Percentiles rank a stretch among this genome's conserved stretches.
Conservation (phyloP, 1,140 invertebrate genomes). For the Lucilia cuprina region DNA sequence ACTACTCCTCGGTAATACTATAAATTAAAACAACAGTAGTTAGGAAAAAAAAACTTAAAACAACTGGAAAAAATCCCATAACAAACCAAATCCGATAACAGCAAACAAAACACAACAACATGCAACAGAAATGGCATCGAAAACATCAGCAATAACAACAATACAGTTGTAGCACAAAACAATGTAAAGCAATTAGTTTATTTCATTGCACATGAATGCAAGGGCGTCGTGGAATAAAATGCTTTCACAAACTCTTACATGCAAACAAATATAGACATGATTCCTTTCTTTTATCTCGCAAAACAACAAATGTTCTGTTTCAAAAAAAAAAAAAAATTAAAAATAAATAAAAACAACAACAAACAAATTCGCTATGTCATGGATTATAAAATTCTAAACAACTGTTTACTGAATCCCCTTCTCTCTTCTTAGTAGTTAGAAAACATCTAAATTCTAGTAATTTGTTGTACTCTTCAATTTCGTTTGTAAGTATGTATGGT, state of each 20-base stretch:
- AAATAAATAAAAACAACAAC: not conserved
- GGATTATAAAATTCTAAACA: not conserved
- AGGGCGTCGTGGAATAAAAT: not conserved
- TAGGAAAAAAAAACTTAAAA: not conserved
- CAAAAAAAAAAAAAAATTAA: not conserved
- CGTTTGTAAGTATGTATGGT: too few species aligned
- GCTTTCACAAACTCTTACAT: not conserved
- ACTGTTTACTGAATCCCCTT: not conserved
- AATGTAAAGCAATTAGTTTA: slow-evolving; percentile 12
- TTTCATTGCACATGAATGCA: slow-evolving; percentile 6
- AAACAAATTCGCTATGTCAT: not conserved
- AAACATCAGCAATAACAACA: not conserved
- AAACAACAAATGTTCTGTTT: not conserved
- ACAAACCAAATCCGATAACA: slow-evolving; percentile 5
- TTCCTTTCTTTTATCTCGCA: not conserved
- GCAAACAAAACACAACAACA: not conserved
- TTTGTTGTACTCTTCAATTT: too few species aligned
- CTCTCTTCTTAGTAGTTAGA: not conserved
- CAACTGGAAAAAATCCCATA: not conserved
- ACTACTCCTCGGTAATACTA: not conserved
- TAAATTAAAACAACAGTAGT: not conserved
- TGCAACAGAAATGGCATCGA: not conserved
- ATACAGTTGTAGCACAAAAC: not conserved
- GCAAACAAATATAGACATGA: not conserved
- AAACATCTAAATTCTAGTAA: not conserved